Evolutionary conservation across 2,797 vertebrate species (phyloP).

Genomic region (Tympanoctomys barrerae): DNA sequence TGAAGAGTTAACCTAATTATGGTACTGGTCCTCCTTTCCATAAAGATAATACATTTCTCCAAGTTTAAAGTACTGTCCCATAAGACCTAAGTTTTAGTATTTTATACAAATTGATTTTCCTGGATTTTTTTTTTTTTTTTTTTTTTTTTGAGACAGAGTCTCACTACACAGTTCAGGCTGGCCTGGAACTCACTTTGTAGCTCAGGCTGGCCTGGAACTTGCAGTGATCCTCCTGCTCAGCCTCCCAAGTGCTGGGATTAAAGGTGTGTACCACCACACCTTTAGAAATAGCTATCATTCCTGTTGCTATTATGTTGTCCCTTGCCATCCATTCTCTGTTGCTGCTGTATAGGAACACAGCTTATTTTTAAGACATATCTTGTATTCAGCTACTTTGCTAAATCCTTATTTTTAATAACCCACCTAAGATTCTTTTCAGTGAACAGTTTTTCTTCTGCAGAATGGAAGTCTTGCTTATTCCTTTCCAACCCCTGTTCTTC

Average conservation of each 20-base stretch:
- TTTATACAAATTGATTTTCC: conserved; percentile 45
- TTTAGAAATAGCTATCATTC: not conserved
- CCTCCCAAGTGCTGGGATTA: not conserved
- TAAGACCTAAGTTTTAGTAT: conserved; percentile 28
- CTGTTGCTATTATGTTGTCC: not conserved
- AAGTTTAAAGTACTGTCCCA: conserved; percentile 2
- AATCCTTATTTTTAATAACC: conserved; percentile 36
- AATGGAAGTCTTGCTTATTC: conserved; percentile 11
- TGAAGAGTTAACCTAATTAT: not conserved
- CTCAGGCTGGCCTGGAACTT: not conserved
- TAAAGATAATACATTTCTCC: not conserved
- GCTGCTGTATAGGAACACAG: not conserved
- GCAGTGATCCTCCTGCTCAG: not conserved
- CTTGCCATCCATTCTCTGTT: conserved; percentile 34
- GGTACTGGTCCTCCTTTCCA: not conserved
- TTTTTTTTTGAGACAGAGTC: not conserved
- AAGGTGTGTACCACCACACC: not conserved
- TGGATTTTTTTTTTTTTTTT: not conserved
- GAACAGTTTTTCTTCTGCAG: not conserved
- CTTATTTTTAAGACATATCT: conserved; percentile 1
- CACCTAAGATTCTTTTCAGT: not conserved
- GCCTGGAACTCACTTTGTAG: no score
- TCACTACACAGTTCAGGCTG: not conserved
- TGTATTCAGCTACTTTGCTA: not conserved
- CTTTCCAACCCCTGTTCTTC: not conserved